These are phyloP conservation scores for Meganola albula DNA, from an alignment of 2,888 invertebrate species.

Conservation along the genomic window DNA sequence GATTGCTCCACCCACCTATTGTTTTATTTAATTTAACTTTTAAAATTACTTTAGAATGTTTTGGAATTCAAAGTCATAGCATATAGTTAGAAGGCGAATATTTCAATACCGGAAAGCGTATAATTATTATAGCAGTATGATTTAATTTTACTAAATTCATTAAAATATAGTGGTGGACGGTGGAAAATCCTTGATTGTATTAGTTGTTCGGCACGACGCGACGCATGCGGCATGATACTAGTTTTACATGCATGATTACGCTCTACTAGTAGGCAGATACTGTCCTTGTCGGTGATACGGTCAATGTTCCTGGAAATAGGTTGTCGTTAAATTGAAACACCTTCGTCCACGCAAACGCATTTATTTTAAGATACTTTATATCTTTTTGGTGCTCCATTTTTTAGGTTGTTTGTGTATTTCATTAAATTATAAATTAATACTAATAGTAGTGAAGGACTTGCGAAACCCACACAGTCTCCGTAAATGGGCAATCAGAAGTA, in stretches of 20 bases:
- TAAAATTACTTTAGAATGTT: constrained; percentile 14
- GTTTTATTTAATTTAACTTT: constrained; percentile 26
- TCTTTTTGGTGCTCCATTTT: constrained; percentile 76
- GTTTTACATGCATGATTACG: no score
- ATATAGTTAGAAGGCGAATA: no score
- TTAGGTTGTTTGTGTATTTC: constrained; percentile 57
- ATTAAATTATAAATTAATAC: constrained; percentile 74
- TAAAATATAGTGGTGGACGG: no score
- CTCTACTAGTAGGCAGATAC: no score
- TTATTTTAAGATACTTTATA: constrained; percentile 69
- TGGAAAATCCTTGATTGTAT: no score
- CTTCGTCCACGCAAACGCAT: constrained; percentile 65
- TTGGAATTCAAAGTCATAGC: constrained; percentile 6
- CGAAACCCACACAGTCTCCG: constrained; percentile 54
- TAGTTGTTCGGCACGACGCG: no score
- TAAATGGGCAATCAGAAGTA: constrained; percentile 72
- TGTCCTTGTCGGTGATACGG: no score
- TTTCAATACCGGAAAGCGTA: no score
- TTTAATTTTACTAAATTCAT: no score
- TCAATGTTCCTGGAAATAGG: no score
- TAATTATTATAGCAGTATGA: no score
- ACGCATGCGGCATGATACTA: no score
- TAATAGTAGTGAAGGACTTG: constrained; percentile 65
- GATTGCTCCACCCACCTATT: constrained; percentile 30
- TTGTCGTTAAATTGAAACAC: constrained; percentile 47